A percentile compares a stretch with the other conserved stretches of the same genome.
phyloP scores from a whole-genome alignment of 92 coral and sea anemone genomes.

The Umimayanthus chanpuru region DNA sequence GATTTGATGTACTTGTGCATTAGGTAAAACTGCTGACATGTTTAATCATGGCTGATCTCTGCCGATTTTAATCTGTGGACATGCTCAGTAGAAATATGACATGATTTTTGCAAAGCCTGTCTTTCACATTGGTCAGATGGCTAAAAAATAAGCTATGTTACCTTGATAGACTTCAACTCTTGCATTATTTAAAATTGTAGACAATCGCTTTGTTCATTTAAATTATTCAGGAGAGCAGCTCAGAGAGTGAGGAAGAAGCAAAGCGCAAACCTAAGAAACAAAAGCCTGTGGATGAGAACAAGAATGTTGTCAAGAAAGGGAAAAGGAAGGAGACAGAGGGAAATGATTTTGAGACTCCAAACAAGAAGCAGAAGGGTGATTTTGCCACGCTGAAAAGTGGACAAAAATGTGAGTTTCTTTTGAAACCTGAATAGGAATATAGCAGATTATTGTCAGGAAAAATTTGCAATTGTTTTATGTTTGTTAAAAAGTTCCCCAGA shows the following conservation, averaged over 20 bases:
- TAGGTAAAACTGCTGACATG: too few species aligned
- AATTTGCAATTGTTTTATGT: too few species aligned
- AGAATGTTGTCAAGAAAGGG: background rate
- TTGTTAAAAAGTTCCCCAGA: too few species aligned
- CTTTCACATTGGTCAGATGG: background rate
- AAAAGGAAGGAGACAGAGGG: background rate
- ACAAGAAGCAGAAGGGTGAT: slow-evolving; percentile 9
- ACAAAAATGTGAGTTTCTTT: slow-evolving; percentile 27
- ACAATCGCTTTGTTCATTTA: background rate
- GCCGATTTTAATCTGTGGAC: too few species aligned
- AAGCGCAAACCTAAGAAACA: slow-evolving; percentile 37
- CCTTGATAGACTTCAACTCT: too few species aligned
- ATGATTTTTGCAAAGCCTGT: background rate
- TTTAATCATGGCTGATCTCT: too few species aligned
- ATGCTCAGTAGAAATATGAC: background rate
- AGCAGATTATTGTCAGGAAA: too few species aligned
- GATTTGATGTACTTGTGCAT: too few species aligned
- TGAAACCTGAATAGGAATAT: too few species aligned
- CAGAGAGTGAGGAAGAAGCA: slow-evolving; percentile 51
- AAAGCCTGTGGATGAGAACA: slow-evolving; percentile 38
- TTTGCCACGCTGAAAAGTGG: slow-evolving; percentile 6
- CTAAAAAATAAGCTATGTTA: too few species aligned
- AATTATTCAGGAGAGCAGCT: background rate
- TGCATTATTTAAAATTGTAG: too few species aligned
- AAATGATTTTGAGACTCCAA: background rate